phyloP scores from a whole-genome alignment of 2,888 invertebrate species.

The Icerya purchasi region DNA sequence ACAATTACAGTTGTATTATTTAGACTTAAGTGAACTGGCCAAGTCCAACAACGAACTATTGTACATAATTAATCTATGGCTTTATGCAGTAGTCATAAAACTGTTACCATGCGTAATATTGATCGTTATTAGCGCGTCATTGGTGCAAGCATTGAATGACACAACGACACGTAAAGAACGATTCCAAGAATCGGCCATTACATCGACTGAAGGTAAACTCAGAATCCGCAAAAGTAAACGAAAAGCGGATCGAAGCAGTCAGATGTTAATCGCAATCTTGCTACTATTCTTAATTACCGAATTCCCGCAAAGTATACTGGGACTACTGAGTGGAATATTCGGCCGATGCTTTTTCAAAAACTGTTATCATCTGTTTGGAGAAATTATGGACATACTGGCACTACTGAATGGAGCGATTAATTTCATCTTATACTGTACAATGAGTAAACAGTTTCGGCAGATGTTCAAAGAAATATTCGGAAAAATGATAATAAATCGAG shows the following conservation, averaged over 20 bases:
- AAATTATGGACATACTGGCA: slow-evolving; percentile 74
- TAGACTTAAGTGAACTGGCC: slow-evolving; percentile 28
- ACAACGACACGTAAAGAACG: slow-evolving; percentile 7
- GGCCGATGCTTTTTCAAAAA: slow-evolving; percentile 49
- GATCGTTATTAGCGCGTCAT: slow-evolving; percentile 37
- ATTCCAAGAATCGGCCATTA: slow-evolving; percentile 1
- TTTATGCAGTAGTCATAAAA: slow-evolving; percentile 52
- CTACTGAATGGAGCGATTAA: slow-evolving; percentile 79
- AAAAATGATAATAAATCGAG: slow-evolving; percentile 18
- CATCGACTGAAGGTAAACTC: background rate
- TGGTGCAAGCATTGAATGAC: slow-evolving; percentile 9
- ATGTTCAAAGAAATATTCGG: slow-evolving; percentile 49
- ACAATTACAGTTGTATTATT: slow-evolving; percentile 36
- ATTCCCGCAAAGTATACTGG: slow-evolving; percentile 48
- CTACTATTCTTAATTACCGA: slow-evolving; percentile 71
- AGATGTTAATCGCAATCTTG: slow-evolving; percentile 69
- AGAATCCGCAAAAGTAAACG: slow-evolving; percentile 6
- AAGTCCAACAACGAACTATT: slow-evolving; percentile 24
- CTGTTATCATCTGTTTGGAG: slow-evolving; percentile 62
- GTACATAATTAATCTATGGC: slow-evolving; percentile 48
- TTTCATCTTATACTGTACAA: slow-evolving; percentile 78
- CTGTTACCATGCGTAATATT: slow-evolving; percentile 56
- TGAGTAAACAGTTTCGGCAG: slow-evolving; percentile 79
- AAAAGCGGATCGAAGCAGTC: slow-evolving; percentile 67
- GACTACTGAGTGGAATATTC: slow-evolving; percentile 38